Evolutionary conservation across 2,113 vertebrate genomes (phyloP).

Genomic region (Melanerpes formicivorus): DNA sequence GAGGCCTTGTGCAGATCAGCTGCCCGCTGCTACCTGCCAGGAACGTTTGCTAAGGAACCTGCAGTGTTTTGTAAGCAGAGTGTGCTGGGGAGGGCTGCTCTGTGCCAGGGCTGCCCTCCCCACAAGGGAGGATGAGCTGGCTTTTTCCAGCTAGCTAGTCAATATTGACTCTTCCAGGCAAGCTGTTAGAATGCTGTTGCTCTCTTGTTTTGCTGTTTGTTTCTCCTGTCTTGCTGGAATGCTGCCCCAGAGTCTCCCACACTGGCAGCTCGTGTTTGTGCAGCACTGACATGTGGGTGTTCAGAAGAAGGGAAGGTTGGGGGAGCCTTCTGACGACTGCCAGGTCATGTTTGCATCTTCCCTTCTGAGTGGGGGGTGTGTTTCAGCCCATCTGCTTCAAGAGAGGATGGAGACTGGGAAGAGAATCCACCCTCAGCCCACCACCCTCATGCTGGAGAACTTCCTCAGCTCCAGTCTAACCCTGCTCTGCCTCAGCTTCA

Average conservation of each 20-base stretch:
- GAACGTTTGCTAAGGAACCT: background rate
- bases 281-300: constrained; percentile 2
- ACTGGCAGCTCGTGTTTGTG: constrained; percentile 32
- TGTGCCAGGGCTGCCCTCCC: background rate
- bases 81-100: background rate
- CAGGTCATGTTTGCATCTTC: background rate
- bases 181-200: constrained; percentile 26
- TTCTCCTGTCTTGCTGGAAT: constrained; percentile 52
- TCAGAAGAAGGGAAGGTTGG: background rate
- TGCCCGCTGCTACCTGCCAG: background rate
- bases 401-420: background rate
- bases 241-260: constrained; percentile 33
- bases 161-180: constrained; percentile 48
- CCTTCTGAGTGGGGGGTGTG: background rate
- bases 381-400: background rate
- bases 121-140: background rate
- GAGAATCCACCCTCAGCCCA: background rate
- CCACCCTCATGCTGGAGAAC: too few species aligned
- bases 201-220: constrained; percentile 28
- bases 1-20: background rate
- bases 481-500: too few species aligned
- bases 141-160: constrained; percentile 17
- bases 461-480: too few species aligned
- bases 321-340: background rate
- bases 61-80: background rate